Evolutionary conservation across 2,797 vertebrate species (phyloP).

Genomic region (Myiotriccus ornatus): DNA sequence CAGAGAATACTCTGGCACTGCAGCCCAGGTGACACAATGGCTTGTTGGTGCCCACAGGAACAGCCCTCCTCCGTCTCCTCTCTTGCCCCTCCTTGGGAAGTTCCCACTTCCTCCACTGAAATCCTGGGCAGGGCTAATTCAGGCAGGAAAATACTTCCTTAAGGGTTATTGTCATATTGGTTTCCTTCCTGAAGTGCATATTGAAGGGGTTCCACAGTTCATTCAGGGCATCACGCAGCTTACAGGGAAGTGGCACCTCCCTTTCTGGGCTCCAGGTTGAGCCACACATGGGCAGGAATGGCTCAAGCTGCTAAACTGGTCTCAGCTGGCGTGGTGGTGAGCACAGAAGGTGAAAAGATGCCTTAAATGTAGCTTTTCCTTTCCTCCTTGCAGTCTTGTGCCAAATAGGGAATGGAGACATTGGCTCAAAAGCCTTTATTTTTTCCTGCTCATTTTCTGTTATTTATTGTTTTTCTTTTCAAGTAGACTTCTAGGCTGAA

Average conservation of each 20-base stretch:
- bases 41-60: neutral
- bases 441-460: slow-evolving; percentile 35
- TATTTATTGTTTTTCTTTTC: slow-evolving; percentile 51
- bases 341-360: neutral
- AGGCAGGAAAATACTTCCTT: neutral
- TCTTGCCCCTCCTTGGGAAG: neutral
- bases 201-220: neutral
- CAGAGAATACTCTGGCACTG: neutral
- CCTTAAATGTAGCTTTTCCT: neutral
- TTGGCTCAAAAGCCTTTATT: neutral
- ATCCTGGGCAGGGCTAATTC: neutral
- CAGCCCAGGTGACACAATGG: neutral
- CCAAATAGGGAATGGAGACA: slow-evolving; percentile 17
- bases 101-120: neutral
- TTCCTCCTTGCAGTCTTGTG: neutral
- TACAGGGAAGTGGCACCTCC: neutral
- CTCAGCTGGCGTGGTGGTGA: neutral
- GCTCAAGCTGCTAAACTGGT: neutral
- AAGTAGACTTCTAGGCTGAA: slow-evolving; percentile 14
- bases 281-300: accelerated
- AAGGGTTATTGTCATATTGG: neutral
- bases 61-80: neutral
- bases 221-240: accelerated
- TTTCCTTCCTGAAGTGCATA: neutral
- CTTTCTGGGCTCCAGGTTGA: neutral